A percentile compares a stretch with the other conserved stretches of the same genome.
Conservation (phyloP, 2,113 vertebrate genomes). For the Emydura subglobosa region DNA sequence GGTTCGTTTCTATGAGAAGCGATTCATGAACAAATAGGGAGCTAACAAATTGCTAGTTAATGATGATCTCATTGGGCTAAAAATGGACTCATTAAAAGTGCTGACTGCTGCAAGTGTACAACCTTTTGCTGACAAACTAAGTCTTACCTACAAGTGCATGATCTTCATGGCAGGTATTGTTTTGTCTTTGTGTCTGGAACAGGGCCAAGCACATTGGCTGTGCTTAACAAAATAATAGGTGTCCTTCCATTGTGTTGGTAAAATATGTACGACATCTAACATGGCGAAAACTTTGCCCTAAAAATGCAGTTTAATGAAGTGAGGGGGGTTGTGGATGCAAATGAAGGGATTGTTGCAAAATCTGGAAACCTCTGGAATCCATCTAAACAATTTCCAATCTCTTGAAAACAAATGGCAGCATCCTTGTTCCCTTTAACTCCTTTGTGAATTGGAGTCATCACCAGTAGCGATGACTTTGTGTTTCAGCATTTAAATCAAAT, state of each 20-base stretch:
- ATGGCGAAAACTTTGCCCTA: neutral
- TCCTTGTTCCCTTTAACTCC: neutral
- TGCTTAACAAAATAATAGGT: neutral
- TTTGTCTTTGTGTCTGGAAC: neutral
- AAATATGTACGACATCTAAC: neutral
- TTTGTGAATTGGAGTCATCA: neutral
- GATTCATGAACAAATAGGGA: neutral
- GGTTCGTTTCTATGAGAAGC: neutral
- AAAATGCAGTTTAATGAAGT: neutral
- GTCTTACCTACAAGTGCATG: neutral
- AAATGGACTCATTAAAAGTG: neutral
- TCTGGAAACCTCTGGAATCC: neutral
- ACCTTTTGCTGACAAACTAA: neutral
- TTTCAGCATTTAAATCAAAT: conserved; percentile 9
- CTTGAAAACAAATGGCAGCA: neutral
- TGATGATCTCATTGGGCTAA: conserved; percentile 37
- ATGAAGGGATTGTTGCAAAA: neutral
- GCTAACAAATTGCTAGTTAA: conserved; percentile 8
- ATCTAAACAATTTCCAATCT: neutral
- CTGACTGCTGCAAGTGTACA: neutral
- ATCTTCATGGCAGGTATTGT: neutral
- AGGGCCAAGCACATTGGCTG: neutral
- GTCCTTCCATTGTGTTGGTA: neutral
- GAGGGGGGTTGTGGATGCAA: neutral
- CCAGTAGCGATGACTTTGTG: neutral